Evolutionary conservation across 1,140 invertebrate species (phyloP).

Genomic region (Bursaphelenchus mucronatus): DNA sequence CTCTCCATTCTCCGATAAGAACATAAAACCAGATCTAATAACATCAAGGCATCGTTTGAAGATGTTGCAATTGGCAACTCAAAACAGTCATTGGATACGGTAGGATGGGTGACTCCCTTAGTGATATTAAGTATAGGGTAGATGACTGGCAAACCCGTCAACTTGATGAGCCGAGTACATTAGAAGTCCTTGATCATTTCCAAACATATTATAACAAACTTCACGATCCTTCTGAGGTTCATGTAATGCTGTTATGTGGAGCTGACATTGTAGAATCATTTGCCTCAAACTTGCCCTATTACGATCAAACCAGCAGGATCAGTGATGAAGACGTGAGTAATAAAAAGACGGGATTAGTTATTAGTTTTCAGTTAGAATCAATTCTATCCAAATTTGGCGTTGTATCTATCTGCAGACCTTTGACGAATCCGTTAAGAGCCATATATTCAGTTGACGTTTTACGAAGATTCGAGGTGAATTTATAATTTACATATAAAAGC

Average conservation of each 20-base stretch:
- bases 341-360: not conserved
- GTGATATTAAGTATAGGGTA: not conserved
- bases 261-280: constrained; percentile 11
- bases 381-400: constrained; percentile 7
- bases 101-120: not conserved
- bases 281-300: not conserved
- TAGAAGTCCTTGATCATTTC: constrained; percentile 8
- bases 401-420: constrained; percentile 1
- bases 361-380: constrained; percentile 6
- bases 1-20: constrained; percentile 3
- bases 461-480: constrained; percentile 17
- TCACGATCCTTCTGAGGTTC: not conserved
- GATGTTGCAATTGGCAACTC: constrained; percentile 12
- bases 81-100: constrained; percentile 9
- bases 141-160: constrained; percentile 11
- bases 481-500: not conserved
- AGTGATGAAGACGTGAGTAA: constrained; percentile 1
- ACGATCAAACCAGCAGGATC: not conserved
- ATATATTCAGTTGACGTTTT: constrained; percentile 17
- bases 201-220: constrained; percentile 7
- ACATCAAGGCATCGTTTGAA: not conserved
- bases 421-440: constrained; percentile 2
- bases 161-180: not conserved
- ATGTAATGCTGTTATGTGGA: constrained; percentile 13
- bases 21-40: not conserved